Percentiles rank a stretch among this genome's conserved stretches.
These are phyloP conservation scores for Pelusios castaneus DNA, from an alignment of 2,113 vertebrate genomes.

Conservation along the genomic window DNA sequence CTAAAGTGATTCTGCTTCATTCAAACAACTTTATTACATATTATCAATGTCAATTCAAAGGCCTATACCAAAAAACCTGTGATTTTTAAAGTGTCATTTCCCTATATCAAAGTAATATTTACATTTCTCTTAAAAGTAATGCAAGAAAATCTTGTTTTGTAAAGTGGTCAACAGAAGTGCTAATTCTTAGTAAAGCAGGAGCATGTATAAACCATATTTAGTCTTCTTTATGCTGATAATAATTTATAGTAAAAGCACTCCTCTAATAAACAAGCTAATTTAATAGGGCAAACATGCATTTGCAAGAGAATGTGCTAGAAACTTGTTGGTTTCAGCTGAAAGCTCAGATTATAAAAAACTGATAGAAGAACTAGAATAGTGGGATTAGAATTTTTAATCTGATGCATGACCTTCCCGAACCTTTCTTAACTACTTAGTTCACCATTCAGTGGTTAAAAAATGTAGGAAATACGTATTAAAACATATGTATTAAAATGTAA, in stretches of 20 bases:
- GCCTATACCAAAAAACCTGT: not conserved
- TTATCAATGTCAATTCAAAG: not conserved
- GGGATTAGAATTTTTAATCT: not conserved
- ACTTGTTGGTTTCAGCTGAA: not conserved
- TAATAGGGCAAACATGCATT: not conserved
- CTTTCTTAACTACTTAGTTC: not conserved
- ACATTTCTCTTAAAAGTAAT: not conserved
- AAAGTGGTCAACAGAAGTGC: not conserved
- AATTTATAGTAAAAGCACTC: not conserved
- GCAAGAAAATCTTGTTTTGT: not conserved
- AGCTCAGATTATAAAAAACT: not conserved
- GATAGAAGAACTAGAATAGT: not conserved
- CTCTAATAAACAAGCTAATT: not conserved
- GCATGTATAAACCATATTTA: not conserved
- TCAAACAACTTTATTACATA: not conserved
- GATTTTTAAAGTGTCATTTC: not conserved
- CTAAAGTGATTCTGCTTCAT: not conserved
- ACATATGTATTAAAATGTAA: no score
- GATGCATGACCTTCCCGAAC: not conserved
- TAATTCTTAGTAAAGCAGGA: not conserved
- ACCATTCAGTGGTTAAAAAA: not conserved
- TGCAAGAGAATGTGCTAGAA: not conserved
- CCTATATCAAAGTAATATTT: not conserved
- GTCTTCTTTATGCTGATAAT: not conserved
- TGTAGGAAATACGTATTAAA: not conserved